Base-by-base conservation (phyloP, 2,113 vertebrate genomes). In the Microtus pennsylvanicus region DNA sequence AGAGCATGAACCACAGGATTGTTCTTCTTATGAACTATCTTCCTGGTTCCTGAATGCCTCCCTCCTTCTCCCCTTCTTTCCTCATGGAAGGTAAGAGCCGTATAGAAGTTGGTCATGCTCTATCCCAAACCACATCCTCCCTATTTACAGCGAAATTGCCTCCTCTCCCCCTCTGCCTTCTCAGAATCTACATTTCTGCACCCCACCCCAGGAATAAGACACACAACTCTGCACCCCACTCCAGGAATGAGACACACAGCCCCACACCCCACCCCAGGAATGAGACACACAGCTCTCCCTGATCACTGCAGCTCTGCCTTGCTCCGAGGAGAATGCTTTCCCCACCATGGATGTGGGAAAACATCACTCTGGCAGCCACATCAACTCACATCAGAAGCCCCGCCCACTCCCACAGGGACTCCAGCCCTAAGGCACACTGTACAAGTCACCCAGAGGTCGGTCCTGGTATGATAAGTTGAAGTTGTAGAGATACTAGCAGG, bases 11-110 rank as follows among this genome's bases (percentile, higher is more conserved):
- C 2, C 58, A 3, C 21, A 47, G 7, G 11, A 70, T 89, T 70
- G 14, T n/a, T 86, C 83, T 86, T 94, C 75, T 78, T 78, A 58
- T 7, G 45, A 24, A 55, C 52, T 83, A 58, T 72, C 61, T 90
- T 33, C 28, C 16, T 8, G 6, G 28, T 5, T 42, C 19, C 63
- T 10, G 52, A 63, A 8, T 4, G 0, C 17, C n/a, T 42, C 30
- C 47, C 28, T 14, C 42, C n/a, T 7, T 75, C 8, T 38, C 45
- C 7, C 4, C 21, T 24, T 2, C 19, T 65, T 45, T 87, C 17
- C 76, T 63, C 55, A 5, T 74, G 45, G 17, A 26, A 50, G 3
- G 3, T 28, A 38, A 88, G 7, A 63, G 33, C 7, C 33, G 3
- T 75, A 12, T 5, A 8, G 35, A n/a, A 78, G 26, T 55, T 5